These are phyloP conservation scores for Macrosiphum euphorbiae DNA, from an alignment of 2,888 invertebrate species.

Conservation along the genomic window DNA sequence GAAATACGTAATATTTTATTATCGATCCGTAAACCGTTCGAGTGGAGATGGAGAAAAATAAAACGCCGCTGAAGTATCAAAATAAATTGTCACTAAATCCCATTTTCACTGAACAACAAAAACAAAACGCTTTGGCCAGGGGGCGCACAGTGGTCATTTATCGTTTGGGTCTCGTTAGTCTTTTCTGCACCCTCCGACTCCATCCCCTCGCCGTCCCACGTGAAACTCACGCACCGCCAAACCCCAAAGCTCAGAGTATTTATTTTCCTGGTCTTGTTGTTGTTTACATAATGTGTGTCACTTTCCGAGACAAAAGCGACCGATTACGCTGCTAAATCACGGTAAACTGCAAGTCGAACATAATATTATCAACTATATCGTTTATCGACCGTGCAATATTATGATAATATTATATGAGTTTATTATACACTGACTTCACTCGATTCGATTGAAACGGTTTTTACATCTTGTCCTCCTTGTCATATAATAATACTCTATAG, in stretches of 20 bases:
- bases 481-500: not conserved
- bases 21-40: not conserved
- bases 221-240: not conserved
- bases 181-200: not conserved
- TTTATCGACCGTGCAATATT: not conserved
- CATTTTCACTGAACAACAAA: not conserved
- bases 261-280: not conserved
- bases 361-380: not conserved
- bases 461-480: not conserved
- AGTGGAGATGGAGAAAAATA: not conserved
- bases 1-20: not conserved
- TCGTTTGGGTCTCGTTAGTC: slow-evolving; percentile 21
- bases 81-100: not conserved
- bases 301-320: not conserved
- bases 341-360: not conserved
- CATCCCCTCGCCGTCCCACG: not conserved
- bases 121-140: slow-evolving; percentile 10
- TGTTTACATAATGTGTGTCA: slow-evolving; percentile 17
- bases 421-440: not conserved
- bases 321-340: not conserved
- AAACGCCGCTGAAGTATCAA: not conserved
- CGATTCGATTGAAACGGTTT: not conserved
- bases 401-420: not conserved
- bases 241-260: slow-evolving; percentile 7
- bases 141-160: slow-evolving; percentile 15